Percentiles rank a stretch among this genome's conserved stretches.
phyloP scores from a whole-genome alignment of 2,797 vertebrate genomes.

The Onychomys arenicola region DNA sequence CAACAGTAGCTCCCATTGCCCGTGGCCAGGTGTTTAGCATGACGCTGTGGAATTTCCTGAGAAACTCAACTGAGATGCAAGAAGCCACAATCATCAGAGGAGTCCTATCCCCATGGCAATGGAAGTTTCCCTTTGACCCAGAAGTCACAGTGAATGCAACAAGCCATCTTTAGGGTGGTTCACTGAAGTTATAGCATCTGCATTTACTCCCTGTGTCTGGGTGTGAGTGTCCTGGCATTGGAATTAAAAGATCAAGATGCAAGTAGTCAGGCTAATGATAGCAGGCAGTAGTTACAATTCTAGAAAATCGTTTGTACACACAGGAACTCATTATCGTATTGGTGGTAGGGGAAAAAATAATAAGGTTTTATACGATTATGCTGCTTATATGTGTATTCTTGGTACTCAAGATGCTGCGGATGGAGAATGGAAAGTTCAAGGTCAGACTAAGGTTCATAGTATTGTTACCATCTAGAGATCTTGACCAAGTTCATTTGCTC shows the following conservation, averaged over 20 bases:
- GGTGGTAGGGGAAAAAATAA: background rate
- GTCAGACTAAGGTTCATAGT: background rate
- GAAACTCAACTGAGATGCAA: background rate
- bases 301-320: background rate
- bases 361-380: background rate
- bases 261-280: background rate
- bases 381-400: background rate
- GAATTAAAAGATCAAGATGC: background rate
- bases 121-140: background rate
- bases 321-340: background rate
- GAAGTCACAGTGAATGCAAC: background rate
- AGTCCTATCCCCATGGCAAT: background rate
- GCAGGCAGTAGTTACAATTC: background rate
- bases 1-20: background rate
- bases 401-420: background rate
- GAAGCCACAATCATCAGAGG: background rate
- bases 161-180: background rate
- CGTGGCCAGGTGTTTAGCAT: background rate
- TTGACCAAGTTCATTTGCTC: background rate
- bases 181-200: background rate
- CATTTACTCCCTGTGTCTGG: background rate
- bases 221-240: background rate
- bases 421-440: background rate
- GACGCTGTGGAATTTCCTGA: background rate
- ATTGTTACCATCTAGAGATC: background rate